Evolutionary conservation across 2,888 invertebrate genomes (phyloP).

Genomic region (Tetropium fuscum): DNA sequence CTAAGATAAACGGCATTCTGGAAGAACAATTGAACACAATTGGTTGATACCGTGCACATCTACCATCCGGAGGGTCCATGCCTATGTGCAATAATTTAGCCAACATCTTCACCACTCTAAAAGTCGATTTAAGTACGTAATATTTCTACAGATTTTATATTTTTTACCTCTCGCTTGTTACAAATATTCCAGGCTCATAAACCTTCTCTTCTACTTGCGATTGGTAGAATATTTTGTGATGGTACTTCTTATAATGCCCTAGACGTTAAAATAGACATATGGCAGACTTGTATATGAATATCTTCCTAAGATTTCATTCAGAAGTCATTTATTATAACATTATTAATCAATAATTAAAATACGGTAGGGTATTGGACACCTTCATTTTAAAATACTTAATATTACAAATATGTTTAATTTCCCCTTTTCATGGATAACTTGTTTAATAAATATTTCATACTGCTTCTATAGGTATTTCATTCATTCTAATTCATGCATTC

Average conservation of each 20-base stretch:
- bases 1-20: slow-evolving; percentile 58
- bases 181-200: slow-evolving; percentile 58
- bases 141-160: not conserved
- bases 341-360: no score
- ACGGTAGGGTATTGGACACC: no score
- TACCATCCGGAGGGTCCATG: slow-evolving; percentile 54
- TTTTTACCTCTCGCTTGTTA: slow-evolving; percentile 57
- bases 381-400: no score
- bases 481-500: no score
- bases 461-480: no score
- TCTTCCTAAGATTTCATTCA: no score
- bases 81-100: slow-evolving; percentile 59
- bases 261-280: no score
- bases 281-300: no score
- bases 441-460: no score
- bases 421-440: no score
- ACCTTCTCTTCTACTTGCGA: slow-evolving; percentile 59
- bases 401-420: no score
- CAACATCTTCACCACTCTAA: slow-evolving; percentile 58
- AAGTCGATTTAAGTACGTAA: slow-evolving; percentile 17
- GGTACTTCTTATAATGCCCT: slow-evolving; percentile 58
- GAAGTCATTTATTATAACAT: no score
- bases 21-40: slow-evolving; percentile 57
- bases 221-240: slow-evolving; percentile 57
- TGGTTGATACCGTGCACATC: slow-evolving; percentile 57